phyloP scores from a whole-genome alignment of 1,140 invertebrate genomes.

The Ctenoplectra terminalis region DNA sequence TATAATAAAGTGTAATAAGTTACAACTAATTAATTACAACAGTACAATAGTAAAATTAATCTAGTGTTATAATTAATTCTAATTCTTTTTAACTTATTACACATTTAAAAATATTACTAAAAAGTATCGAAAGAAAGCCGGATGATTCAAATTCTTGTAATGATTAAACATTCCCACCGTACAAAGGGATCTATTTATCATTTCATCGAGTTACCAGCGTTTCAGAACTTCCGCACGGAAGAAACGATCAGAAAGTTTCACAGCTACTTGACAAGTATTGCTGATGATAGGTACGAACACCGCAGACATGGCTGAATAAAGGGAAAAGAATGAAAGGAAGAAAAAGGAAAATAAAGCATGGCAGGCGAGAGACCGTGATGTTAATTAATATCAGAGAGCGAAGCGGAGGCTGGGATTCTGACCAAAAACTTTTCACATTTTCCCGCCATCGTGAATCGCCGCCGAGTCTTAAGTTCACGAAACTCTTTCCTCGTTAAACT shows the following conservation, averaged over 20 bases:
- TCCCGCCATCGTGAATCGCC: constrained; percentile 53
- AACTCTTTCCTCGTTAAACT: constrained; percentile 57
- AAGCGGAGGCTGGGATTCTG: background rate
- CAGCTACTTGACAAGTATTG: constrained; percentile 42
- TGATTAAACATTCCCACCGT: background rate
- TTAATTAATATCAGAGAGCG: constrained; percentile 63
- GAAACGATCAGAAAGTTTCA: constrained; percentile 27
- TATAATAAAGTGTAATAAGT: no score
- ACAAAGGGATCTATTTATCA: background rate
- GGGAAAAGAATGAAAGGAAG: constrained; percentile 38
- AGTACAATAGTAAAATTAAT: no score
- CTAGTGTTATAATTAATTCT: no score
- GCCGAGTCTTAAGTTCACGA: constrained; percentile 51
- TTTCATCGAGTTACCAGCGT: background rate
- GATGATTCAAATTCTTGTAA: no score
- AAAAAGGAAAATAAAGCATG: constrained; percentile 22
- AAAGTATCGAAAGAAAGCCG: no score
- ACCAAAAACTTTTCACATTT: constrained; percentile 66
- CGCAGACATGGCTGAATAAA: constrained; percentile 28
- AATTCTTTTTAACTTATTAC: no score
- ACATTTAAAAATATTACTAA: no score
- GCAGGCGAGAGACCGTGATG: constrained; percentile 43
- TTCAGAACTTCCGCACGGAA: background rate
- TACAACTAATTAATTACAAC: no score
- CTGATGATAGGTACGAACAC: constrained; percentile 33